These are phyloP conservation scores for Heliopora coerulea DNA, from an alignment of 92 coral and sea anemone genomes.

Conservation along the genomic window DNA sequence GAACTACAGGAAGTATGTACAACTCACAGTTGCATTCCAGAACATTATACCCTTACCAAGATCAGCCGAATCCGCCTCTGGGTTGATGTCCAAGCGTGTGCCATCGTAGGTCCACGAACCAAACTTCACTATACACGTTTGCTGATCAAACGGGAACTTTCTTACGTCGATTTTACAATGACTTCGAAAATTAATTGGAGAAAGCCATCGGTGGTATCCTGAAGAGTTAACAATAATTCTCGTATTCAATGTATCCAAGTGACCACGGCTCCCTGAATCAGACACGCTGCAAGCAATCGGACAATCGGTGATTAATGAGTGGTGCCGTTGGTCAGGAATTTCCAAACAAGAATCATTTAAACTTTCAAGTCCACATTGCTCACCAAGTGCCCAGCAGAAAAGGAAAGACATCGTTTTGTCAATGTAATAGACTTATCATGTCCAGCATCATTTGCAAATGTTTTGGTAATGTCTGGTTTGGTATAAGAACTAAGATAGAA, in stretches of 20 bases:
- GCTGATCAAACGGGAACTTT: conserved; percentile 53
- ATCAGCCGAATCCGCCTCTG: conserved; percentile 37
- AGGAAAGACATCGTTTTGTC: too few relatives aligned
- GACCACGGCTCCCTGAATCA: conserved; percentile 38
- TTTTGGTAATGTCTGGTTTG: too few relatives aligned
- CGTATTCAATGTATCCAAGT: conserved; percentile 43
- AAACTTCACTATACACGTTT: conserved; percentile 45
- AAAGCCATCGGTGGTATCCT: conserved; percentile 41
- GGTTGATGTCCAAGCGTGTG: conserved; percentile 32
- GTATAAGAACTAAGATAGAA: too few relatives aligned
- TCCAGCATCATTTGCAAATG: too few relatives aligned
- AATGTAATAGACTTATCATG: too few relatives aligned
- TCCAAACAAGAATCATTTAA: too few relatives aligned
- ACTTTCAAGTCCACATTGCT: too few relatives aligned
- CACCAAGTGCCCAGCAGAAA: too few relatives aligned
- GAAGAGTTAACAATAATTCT: conserved; percentile 40
- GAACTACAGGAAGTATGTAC: too few relatives aligned
- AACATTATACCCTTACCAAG: conserved; percentile 39
- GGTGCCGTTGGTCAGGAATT: too few relatives aligned
- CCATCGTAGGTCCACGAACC: conserved; percentile 60
- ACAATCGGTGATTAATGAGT: too few relatives aligned
- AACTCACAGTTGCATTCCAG: too few relatives aligned
- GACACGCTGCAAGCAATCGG: conserved; percentile 31
- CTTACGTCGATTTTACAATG: conserved; percentile 52
- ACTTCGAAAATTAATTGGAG: conserved; percentile 46